Base-by-base conservation (phyloP, 2,888 invertebrate genomes). In the Habroteleia sp. region DNA sequence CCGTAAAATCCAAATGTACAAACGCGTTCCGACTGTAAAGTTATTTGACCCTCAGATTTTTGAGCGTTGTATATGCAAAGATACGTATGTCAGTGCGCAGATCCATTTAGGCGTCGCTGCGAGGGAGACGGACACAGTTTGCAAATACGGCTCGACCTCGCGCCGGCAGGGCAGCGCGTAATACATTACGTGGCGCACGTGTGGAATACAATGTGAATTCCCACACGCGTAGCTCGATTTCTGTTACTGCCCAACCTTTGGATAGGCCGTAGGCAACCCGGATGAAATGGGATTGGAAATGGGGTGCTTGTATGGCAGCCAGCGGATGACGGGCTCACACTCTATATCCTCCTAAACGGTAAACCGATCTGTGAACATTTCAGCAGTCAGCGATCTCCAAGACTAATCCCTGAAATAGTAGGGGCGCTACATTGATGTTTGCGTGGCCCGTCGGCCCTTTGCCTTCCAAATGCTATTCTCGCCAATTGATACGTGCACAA, bases 191-290 rank as follows among this genome's bases (percentile, higher is more conserved):
- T 89, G 90, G 90, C 90, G 90, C 87, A 86, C 86, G 90, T 91
- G 91, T 90, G 91, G 89, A 86, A 88, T 90, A 91, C 88, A 91
- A 91, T 89, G 90, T 88, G 83, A 85, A 84, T 89, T 91, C 91
- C 90, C 91, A 91, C 86, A 86, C 81, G 78, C 76, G 23, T 52
- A 54, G 65, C 74, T 71, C 60, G 58, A 71, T 66, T 63, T 65
- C 68, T 65, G 66, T 58, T 37, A 48, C 62, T 58, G 68, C 42
- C 66, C 74, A 69, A 77, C 74, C 77, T 65, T 63, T 60, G 60
- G 68, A 74, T 77, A 78, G 79, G 74, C 77, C 77, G 74, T 72
- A 71, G 73, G 77, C 69, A 65, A 65, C 58, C 60, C 63, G 69
- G 75, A 69, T 77, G 75, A 77, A 77, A 76, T 73, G 46, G 77